phyloP scores from a whole-genome alignment of 2,113 vertebrate species.

The Oplegnathus fasciatus region DNA sequence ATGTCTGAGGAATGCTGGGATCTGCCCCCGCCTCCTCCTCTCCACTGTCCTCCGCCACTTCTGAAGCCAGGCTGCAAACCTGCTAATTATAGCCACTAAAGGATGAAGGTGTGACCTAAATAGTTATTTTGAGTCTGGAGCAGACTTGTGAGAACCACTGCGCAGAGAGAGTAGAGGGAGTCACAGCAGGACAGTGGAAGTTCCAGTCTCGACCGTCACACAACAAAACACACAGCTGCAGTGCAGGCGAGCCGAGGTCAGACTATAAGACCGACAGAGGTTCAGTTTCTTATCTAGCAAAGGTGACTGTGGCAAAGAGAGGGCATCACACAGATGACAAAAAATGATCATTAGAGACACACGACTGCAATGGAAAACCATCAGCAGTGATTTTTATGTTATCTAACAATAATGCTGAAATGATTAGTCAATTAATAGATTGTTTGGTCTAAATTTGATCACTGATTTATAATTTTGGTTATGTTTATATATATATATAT shows the following conservation, averaged over 20 bases:
- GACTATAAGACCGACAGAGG: not conserved
- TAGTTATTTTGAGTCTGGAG: slow-evolving; percentile 69
- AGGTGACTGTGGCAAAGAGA: not conserved
- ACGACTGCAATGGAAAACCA: not conserved
- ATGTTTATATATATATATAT: too few species aligned
- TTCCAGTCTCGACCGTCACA: not conserved
- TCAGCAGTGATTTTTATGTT: not conserved
- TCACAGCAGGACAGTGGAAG: slow-evolving; percentile 45
- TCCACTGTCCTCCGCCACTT: slow-evolving; percentile 43
- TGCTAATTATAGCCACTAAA: slow-evolving; percentile 79
- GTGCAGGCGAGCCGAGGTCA: slow-evolving; percentile 22
- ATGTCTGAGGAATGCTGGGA: slow-evolving; percentile 60
- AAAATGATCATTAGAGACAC: not conserved
- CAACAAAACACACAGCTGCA: slow-evolving; percentile 18
- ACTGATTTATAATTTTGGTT: not conserved
- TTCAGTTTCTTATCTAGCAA: not conserved
- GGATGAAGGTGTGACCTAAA: slow-evolving; percentile 76
- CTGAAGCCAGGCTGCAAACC: slow-evolving; percentile 59
- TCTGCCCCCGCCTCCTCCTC: slow-evolving; percentile 8
- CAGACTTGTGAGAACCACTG: slow-evolving; percentile 47
- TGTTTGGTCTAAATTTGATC: not conserved
- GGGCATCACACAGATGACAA: slow-evolving; percentile 3
- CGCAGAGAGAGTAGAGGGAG: slow-evolving; percentile 34
- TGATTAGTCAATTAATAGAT: not conserved
- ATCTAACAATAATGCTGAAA: not conserved